Evolutionary conservation across 2,113 vertebrate genomes (phyloP).

Genomic region (Pogona vitticeps): DNA sequence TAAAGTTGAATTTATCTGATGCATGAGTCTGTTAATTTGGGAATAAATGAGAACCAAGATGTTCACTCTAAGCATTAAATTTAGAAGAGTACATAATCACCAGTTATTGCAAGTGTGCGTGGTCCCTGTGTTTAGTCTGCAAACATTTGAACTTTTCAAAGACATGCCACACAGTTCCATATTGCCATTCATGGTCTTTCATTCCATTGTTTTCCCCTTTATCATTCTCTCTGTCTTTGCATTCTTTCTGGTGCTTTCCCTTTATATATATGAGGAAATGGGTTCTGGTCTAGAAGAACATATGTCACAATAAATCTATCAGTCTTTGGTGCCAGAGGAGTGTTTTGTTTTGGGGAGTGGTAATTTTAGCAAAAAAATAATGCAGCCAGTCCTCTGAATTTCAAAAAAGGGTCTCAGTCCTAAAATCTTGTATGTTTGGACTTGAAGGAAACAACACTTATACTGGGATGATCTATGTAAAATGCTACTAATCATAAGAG

Average conservation of each 20-base stretch:
- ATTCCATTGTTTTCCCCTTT: not conserved
- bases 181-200: not conserved
- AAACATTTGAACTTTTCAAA: not conserved
- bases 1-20: not conserved
- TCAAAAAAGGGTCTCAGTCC: slow-evolving; percentile 13
- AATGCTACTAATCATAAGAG: slow-evolving; percentile 31
- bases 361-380: not conserved
- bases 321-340: not conserved
- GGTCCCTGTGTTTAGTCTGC: not conserved
- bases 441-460: slow-evolving; percentile 9
- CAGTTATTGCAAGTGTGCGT: not conserved
- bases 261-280: not conserved
- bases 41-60: not conserved
- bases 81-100: not conserved
- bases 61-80: not conserved
- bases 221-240: not conserved
- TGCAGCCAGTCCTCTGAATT: not conserved
- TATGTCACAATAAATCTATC: not conserved
- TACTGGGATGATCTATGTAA: not conserved
- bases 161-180: not conserved
- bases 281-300: not conserved
- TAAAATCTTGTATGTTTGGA: not conserved
- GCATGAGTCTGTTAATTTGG: not conserved
- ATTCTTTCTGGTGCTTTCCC: not conserved
- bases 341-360: not conserved